Conservation (phyloP, 2,113 vertebrate genomes). For the Phyllopteryx taeniolatus region DNA sequence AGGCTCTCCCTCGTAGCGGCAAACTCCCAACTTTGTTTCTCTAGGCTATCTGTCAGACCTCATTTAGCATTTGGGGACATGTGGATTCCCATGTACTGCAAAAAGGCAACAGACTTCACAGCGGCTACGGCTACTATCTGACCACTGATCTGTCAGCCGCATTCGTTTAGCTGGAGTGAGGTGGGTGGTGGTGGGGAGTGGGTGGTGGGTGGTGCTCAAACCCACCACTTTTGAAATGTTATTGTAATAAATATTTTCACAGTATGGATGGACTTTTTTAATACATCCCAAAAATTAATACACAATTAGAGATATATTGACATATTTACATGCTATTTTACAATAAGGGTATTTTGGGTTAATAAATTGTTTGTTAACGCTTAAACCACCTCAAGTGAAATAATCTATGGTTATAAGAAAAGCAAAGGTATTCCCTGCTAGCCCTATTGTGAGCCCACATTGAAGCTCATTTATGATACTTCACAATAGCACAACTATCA, state of each 20-base stretch:
- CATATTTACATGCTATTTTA: not conserved
- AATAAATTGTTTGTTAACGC: not conserved
- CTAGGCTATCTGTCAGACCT: constrained; percentile 97
- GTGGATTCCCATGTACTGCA: constrained; percentile 87
- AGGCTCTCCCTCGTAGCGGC: constrained; percentile 89
- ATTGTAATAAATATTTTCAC: not conserved
- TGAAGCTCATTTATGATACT: too few species aligned
- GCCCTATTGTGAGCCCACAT: too few species aligned
- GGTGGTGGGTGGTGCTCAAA: constrained; percentile 27
- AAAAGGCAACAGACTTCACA: constrained; percentile 83
- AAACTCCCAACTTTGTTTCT: constrained; percentile 96
- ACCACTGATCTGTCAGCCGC: constrained; percentile 91
- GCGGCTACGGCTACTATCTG: constrained; percentile 82
- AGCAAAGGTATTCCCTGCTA: too few species aligned
- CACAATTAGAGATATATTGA: not conserved
- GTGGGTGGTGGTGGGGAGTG: constrained; percentile 54
- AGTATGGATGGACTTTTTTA: too few species aligned
- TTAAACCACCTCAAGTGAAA: too few species aligned
- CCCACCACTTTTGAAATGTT: constrained; percentile 8
- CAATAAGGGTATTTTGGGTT: too few species aligned
- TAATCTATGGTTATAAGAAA: too few species aligned
- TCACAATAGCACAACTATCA: too few species aligned
- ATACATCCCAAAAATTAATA: not conserved
- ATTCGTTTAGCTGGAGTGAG: constrained; percentile 81
- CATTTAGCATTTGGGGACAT: constrained; percentile 91